Conservation (phyloP, 2,797 vertebrate genomes). For the Pampus argenteus region DNA sequence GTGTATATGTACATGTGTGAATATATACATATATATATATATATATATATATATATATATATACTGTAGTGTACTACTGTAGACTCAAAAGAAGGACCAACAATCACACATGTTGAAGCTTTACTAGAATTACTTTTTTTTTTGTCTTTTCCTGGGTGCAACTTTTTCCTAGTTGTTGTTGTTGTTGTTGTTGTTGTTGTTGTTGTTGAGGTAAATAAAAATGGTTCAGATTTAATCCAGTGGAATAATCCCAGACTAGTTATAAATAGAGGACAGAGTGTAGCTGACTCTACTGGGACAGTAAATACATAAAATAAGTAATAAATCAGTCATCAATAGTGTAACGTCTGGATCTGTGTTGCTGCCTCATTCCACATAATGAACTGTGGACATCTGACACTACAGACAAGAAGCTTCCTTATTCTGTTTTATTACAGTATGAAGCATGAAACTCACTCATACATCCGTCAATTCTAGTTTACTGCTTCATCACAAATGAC, state of each 20-base stretch:
- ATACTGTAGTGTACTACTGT: too few relatives aligned
- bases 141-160: too few relatives aligned
- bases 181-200: not conserved
- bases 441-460: not conserved
- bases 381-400: too few relatives aligned
- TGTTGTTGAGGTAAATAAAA: not conserved
- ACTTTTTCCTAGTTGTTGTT: slow-evolving; percentile 6
- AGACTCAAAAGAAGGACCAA: too few relatives aligned
- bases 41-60: too few relatives aligned
- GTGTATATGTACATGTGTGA: too few relatives aligned
- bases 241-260: slow-evolving; percentile 17
- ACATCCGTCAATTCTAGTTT: too few relatives aligned
- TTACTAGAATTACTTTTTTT: too few relatives aligned
- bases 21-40: too few relatives aligned
- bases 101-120: too few relatives aligned
- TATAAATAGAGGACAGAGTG: not conserved
- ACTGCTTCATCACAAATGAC: too few relatives aligned
- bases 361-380: too few relatives aligned
- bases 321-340: not conserved
- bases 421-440: not conserved
- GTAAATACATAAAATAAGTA: not conserved
- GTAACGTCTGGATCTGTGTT: not conserved
- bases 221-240: slow-evolving; percentile 21
- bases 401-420: not conserved
- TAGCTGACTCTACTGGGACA: not conserved